Evolutionary conservation across 2,888 invertebrate species (phyloP), one percentile per base, ranked within the genome.

Genomic region (Caradrina clavipalpis): DNA sequence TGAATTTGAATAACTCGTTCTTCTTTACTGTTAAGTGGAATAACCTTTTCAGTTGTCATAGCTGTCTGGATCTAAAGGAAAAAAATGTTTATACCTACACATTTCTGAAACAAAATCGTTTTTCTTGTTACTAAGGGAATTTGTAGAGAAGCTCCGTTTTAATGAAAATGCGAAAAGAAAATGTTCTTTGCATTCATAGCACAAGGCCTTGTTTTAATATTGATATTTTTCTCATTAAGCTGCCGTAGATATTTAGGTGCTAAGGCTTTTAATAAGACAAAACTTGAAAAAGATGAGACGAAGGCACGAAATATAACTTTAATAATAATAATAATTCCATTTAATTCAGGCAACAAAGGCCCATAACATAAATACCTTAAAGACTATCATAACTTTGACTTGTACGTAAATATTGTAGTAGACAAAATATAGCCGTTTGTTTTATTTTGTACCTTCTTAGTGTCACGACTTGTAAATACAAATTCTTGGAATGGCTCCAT

Each of bases 211-310:
- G 19, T 22, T 0, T 19, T n/a, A 60, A 45, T 53, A 51, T 69
- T 71, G 15, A 26, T 60, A 45, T 26, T 39, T 71, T 31, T 51
- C 2, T 69, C 42, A 22, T 72, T 19, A 22, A 53, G 19, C 22
- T 19, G 11, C 15, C 6, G 8, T 59, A 53, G 1, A 71, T 10
- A 21, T 21, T 17, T 45, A 39, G 11, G 51, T 59, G 15, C 17
- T 45, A 45, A 45, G 45, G 26, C 0, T 39, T 60, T 42, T 61
- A 53, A 39, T 39, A 39, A 10, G 11, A 69, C 50, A 51, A 55
- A 31, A 31, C 31, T 56, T 51, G 17, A 45, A 15, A 8, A 17
- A 57, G 15, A 51, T 50, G n/a, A 57, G 15, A 35, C 2, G 4
- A 45, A 45, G 4, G 17, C 17, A 26, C 6, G 8, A 54, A 35